Base-by-base conservation (phyloP, 2,888 invertebrate genomes). In the Caenorhabditis sinica region DNA sequence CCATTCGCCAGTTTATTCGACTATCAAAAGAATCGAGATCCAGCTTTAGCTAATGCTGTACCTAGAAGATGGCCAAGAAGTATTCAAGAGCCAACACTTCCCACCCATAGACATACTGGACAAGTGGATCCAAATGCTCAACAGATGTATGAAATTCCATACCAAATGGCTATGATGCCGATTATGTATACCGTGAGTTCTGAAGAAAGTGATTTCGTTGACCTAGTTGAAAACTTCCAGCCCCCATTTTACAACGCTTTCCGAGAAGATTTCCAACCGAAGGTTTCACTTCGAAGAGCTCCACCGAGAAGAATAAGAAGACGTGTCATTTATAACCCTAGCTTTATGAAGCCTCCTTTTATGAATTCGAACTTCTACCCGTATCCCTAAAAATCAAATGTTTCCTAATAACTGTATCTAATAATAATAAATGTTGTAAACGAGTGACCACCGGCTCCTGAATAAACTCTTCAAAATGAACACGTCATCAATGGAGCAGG, bases 1-100 rank as follows among this genome's bases (percentile, higher is more conserved):
- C 90, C 90, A 9, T 88, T 87, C 74, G 43, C 83, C 15, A 88
- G 85, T 30, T 72, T 90, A 53, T 89, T 89, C 61, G 89, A 88
- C 49, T 89, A 89, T 72, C 87, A 88, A 45, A 87, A 88, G 36
- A 40, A 81, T 17, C 40, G 87, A 53, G 86, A 86, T 76, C 86
- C 87, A 1, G 80, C 60, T 30, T 51, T 86, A 40, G 58, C 53
- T 9, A 65, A 81, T 75, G 43, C 58, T 17, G 71, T 84, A 49
- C 84, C 84, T 5, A 33, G 84, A 66, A 71, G 80, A 76, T 77
- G 77, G 77, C 71, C 72, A 15, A 66, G 83, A 74, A 77, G 73
- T 53, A 73, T 77, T 43, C 9, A 28, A 45, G 76, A 76, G 17
- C 56, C 36, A 40, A 1, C 53, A 43, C 1, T 40, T 25, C 15